Evolutionary conservation across 2,113 vertebrate species (phyloP).

Genomic region (Gobiocypris rarus): DNA sequence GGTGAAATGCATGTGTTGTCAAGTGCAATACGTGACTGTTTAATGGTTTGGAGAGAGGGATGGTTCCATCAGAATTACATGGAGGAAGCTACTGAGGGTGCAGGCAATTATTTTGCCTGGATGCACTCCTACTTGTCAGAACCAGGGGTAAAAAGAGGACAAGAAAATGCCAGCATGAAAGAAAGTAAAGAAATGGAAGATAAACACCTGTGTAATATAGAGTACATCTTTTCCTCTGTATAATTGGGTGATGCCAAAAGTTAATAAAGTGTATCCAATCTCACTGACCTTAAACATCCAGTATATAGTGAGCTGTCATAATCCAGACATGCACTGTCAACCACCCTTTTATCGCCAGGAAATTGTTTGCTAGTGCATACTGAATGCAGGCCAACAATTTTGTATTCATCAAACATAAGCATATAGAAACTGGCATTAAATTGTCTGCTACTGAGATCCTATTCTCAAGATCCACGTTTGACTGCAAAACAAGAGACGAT

Average conservation of each 20-base stretch:
- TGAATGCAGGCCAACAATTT: slow-evolving; percentile 4
- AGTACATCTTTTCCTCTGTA: slow-evolving; percentile 48
- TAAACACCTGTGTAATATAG: background rate
- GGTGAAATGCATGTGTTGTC: slow-evolving; percentile 54
- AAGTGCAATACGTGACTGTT: slow-evolving; percentile 57
- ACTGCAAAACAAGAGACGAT: background rate
- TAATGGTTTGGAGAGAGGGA: slow-evolving; percentile 62
- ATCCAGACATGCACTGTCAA: slow-evolving; percentile 27
- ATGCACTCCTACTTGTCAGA: slow-evolving; percentile 49
- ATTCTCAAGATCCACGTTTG: background rate
- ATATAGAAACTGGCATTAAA: background rate
- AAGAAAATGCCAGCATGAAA: background rate
- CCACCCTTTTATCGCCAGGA: background rate
- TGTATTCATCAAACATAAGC: slow-evolving; percentile 5
- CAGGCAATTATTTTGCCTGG: slow-evolving; percentile 43
- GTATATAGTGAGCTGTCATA: slow-evolving; percentile 30
- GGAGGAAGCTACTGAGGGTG: slow-evolving; percentile 52
- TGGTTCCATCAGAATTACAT: slow-evolving; percentile 64
- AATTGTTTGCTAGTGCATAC: slow-evolving; percentile 16
- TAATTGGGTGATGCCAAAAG: slow-evolving; percentile 51
- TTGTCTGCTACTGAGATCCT: background rate
- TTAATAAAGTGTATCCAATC: slow-evolving; percentile 37
- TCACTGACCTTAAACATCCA: slow-evolving; percentile 43
- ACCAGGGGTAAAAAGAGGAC: slow-evolving; percentile 32
- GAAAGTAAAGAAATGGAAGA: background rate